Conservation (phyloP, 2,797 vertebrate genomes). For the Leptatherina wallacei region DNA sequence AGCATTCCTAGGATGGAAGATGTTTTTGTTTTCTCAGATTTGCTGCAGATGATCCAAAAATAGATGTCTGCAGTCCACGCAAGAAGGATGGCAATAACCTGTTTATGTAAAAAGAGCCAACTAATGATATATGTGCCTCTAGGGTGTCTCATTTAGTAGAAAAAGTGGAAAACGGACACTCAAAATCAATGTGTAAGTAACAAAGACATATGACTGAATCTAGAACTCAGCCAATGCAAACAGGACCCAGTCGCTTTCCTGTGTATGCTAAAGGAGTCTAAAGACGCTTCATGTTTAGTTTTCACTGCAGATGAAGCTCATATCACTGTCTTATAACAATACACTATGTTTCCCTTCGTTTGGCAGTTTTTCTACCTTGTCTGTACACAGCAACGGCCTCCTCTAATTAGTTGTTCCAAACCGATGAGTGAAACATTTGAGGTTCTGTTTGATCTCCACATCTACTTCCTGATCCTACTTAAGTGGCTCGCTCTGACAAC, state of each 20-base stretch:
- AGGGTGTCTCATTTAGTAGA: not conserved
- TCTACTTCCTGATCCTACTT: conserved; percentile 24
- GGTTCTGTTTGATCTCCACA: conserved; percentile 26
- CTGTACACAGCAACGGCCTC: conserved; percentile 11
- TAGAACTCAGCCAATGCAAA: not conserved
- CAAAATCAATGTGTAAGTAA: not conserved
- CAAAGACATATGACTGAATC: not conserved
- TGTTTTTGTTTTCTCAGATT: not conserved
- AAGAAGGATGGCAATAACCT: not conserved
- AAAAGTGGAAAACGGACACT: not conserved
- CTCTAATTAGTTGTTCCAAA: not conserved
- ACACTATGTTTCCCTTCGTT: not conserved
- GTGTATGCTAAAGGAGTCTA: not conserved
- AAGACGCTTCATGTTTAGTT: not conserved
- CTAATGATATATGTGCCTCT: not conserved
- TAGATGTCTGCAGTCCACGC: not conserved
- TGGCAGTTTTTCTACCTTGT: conserved; percentile 4
- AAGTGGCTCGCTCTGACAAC: conserved; percentile 8
- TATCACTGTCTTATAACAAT: not conserved
- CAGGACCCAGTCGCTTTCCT: not conserved
- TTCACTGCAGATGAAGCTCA: not conserved
- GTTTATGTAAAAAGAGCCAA: not conserved
- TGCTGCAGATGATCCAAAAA: not conserved
- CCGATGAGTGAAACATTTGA: conserved; percentile 11
- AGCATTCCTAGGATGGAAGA: not conserved